Evolutionary conservation across 2,888 invertebrate species (phyloP).

Genomic region (Noctua pronuba): DNA sequence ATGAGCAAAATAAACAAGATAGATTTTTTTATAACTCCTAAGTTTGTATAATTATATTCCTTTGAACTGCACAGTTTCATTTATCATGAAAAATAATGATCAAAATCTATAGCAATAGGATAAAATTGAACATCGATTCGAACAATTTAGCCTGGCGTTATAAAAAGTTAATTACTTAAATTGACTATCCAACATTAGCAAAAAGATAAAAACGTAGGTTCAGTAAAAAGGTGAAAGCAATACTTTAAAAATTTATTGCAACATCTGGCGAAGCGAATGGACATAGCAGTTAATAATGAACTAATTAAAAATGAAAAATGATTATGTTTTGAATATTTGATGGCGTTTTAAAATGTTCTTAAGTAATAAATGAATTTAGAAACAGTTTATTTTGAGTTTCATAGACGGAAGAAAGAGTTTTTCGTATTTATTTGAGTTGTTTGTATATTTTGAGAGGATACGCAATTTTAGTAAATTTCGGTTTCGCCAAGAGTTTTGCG

Average conservation of each 20-base stretch:
- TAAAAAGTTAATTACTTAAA: slow-evolving; percentile 58
- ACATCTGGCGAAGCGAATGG: slow-evolving; percentile 64
- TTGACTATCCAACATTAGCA: slow-evolving; percentile 24
- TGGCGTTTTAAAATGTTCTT: neutral
- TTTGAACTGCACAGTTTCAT: neutral
- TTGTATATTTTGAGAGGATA: neutral
- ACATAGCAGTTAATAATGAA: slow-evolving; percentile 55
- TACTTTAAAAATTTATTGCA: slow-evolving; percentile 53
- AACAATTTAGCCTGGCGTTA: neutral
- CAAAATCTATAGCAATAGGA: neutral
- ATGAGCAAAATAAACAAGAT: no score
- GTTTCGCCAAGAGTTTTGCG: no score
- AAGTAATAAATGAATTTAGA: neutral
- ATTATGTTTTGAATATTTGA: slow-evolving; percentile 41
- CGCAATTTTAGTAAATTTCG: neutral
- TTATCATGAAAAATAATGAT: neutral
- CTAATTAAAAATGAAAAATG: slow-evolving; percentile 64
- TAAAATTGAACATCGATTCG: slow-evolving; percentile 8
- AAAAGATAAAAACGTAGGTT: slow-evolving; percentile 36
- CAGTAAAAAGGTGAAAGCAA: slow-evolving; percentile 42
- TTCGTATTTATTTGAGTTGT: neutral
- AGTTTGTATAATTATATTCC: no score
- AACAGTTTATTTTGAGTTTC: slow-evolving; percentile 8
- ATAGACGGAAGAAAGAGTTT: neutral
- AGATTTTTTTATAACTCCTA: no score